Evolutionary conservation across 2,888 invertebrate genomes (phyloP).

Genomic region (Marasmarcha lunaedactyla): DNA sequence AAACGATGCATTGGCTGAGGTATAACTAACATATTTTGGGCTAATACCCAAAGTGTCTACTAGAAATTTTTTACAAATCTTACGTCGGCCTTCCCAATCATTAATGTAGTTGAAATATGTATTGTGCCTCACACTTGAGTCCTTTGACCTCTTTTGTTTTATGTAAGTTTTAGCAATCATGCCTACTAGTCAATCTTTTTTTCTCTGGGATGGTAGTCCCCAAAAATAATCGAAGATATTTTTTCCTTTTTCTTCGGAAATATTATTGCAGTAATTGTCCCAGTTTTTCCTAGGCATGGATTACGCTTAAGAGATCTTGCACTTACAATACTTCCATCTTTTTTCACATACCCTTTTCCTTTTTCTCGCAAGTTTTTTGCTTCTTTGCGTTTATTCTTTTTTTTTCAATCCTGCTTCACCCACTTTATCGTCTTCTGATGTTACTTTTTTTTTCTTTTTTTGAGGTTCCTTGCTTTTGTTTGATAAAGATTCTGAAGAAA

Average conservation of each 20-base stretch:
- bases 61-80: conserved; percentile 7
- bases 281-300: too few species aligned
- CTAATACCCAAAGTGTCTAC: conserved; percentile 8
- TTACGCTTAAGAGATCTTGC: too few species aligned
- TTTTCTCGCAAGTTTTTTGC: too few species aligned
- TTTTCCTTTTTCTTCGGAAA: too few species aligned
- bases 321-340: neutral
- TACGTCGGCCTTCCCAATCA: conserved; percentile 9
- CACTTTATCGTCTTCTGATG: too few species aligned
- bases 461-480: too few species aligned
- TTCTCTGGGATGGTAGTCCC: too few species aligned
- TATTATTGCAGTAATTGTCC: neutral
- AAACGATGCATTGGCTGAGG: conserved; percentile 2
- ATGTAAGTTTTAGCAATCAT: conserved; percentile 1
- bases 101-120: conserved; percentile 6
- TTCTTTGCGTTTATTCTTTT: too few species aligned
- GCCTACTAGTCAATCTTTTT: conserved; percentile 7
- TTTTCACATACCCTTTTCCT: neutral
- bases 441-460: too few species aligned
- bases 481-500: too few species aligned
- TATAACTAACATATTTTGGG: conserved; percentile 3
- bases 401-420: too few species aligned
- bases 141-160: neutral
- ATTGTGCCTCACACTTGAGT: neutral
- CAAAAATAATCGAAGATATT: too few species aligned